Conservation (phyloP, 2,888 invertebrate genomes). For the Apodemia zela region DNA sequence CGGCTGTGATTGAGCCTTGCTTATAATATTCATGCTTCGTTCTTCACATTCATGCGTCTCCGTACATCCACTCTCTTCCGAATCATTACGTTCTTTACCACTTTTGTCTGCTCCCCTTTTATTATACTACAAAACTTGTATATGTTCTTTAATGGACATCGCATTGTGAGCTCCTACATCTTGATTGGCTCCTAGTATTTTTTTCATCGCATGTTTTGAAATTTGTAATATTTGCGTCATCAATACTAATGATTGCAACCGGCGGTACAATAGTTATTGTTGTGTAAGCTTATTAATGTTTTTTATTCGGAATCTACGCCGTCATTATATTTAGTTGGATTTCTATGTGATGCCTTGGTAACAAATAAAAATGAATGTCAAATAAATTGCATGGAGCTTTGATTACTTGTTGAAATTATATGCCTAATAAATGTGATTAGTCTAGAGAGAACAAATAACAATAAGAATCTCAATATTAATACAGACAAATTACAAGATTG, state of each 20-base stretch:
- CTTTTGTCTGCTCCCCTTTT: constrained; percentile 66
- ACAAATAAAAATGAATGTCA: constrained; percentile 52
- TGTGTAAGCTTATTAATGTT: constrained; percentile 53
- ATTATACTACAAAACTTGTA: constrained; percentile 62
- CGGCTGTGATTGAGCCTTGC: constrained; percentile 68
- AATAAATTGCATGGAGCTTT: constrained; percentile 37
- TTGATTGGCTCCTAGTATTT: constrained; percentile 70
- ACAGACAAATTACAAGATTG: constrained; percentile 1
- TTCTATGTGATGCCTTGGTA: constrained; percentile 54
- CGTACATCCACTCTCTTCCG: constrained; percentile 71
- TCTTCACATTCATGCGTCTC: constrained; percentile 66
- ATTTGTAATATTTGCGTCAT: constrained; percentile 74
- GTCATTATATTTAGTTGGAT: constrained; percentile 77
- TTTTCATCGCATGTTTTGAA: constrained; percentile 61
- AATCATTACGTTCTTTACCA: constrained; percentile 73
- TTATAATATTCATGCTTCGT: constrained; percentile 75
- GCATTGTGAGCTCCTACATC: constrained; percentile 46
- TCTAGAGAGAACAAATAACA: constrained; percentile 30
- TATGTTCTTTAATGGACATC: constrained; percentile 49
- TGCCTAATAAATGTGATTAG: constrained; percentile 38
- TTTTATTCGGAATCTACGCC: constrained; percentile 60
- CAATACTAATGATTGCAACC: constrained; percentile 77
- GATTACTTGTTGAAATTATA: constrained; percentile 37
- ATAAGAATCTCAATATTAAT: constrained; percentile 19
- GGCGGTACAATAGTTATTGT: constrained; percentile 74